A percentile compares a stretch with the other conserved stretches of the same genome.
Conservation (phyloP, 2,113 vertebrate species). For the Hypomesus transpacificus region DNA sequence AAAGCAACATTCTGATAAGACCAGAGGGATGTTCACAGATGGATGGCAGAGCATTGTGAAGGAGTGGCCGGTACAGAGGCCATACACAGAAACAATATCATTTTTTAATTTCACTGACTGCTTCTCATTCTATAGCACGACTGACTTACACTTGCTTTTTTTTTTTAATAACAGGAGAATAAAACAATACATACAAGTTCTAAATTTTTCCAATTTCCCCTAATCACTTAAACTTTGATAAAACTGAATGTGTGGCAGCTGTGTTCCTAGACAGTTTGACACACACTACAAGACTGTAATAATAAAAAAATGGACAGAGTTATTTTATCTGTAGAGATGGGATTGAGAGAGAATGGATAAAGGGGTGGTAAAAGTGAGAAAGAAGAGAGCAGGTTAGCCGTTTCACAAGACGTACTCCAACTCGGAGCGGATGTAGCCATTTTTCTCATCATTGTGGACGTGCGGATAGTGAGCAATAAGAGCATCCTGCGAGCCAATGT, state of each 20-base stretch:
- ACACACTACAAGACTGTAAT: conserved; percentile 32
- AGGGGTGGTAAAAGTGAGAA: background rate
- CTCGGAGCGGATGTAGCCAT: conserved; percentile 93
- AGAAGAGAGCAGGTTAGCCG: conserved; percentile 3
- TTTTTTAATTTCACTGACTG: conserved; percentile 41
- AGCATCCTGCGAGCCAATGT: conserved; percentile 97
- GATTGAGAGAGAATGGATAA: background rate
- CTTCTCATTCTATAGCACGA: conserved; percentile 36
- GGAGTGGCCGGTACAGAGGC: conserved; percentile 66
- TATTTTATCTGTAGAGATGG: conserved; percentile 16
- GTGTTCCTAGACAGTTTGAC: conserved; percentile 17
- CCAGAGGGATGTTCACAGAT: conserved; percentile 71
- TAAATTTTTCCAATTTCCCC: conserved; percentile 34
- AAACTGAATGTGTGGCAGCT: conserved; percentile 32
- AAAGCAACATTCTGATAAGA: conserved; percentile 85
- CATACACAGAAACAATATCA: conserved; percentile 64
- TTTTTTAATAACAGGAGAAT: conserved; percentile 31
- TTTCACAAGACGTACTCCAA: conserved; percentile 94
- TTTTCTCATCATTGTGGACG: conserved; percentile 98
- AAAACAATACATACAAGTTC: conserved; percentile 61
- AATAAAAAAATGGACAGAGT: conserved; percentile 42
- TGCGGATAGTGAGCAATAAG: conserved; percentile 96
- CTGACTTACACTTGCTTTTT: conserved; percentile 30
- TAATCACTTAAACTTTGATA: conserved; percentile 3
- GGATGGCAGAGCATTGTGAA: conserved; percentile 77